These are phyloP conservation scores for Coturnix japonica DNA, from an alignment of 2,113 vertebrate species.

Conservation along the genomic window DNA sequence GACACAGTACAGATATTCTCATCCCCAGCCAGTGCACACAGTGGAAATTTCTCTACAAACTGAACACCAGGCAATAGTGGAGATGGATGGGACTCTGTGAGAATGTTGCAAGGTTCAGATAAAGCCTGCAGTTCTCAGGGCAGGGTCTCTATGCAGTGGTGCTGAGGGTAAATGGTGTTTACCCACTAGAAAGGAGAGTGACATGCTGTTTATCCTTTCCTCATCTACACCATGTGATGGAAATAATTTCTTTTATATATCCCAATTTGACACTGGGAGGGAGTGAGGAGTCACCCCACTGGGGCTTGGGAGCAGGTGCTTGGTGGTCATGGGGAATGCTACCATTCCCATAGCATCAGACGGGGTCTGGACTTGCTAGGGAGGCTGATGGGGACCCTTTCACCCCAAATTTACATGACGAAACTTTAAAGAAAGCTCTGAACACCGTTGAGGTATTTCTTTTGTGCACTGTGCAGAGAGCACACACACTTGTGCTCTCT, in stretches of 20 bases:
- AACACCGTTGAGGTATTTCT: neutral
- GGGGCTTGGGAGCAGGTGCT: constrained; percentile 39
- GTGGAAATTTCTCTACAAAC: rapidly evolving
- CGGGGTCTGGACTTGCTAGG: neutral
- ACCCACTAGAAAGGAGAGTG: neutral
- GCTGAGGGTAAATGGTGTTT: constrained; percentile 50
- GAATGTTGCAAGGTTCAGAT: constrained; percentile 50
- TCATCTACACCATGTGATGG: constrained; percentile 38
- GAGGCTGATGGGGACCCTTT: neutral
- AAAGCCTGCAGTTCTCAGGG: constrained; percentile 44
- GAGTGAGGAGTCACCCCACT: neutral
- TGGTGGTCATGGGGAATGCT: neutral
- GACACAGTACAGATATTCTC: neutral
- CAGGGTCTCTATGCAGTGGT: constrained; percentile 1
- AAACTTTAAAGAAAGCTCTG: neutral
- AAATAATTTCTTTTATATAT: constrained; percentile 48
- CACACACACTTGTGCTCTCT: constrained; percentile 13
- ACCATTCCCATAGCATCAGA: neutral
- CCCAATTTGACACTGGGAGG: neutral
- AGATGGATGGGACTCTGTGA: constrained; percentile 58
- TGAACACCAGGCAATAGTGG: rapidly evolving
- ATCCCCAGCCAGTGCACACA: rapidly evolving
- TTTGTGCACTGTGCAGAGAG: neutral
- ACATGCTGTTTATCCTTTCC: constrained; percentile 59
- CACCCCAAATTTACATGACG: neutral